A percentile compares a stretch with the other conserved stretches of the same genome.
Evolutionary conservation across 2,113 vertebrate genomes (phyloP).

Genomic region (Takifugu flavidus): DNA sequence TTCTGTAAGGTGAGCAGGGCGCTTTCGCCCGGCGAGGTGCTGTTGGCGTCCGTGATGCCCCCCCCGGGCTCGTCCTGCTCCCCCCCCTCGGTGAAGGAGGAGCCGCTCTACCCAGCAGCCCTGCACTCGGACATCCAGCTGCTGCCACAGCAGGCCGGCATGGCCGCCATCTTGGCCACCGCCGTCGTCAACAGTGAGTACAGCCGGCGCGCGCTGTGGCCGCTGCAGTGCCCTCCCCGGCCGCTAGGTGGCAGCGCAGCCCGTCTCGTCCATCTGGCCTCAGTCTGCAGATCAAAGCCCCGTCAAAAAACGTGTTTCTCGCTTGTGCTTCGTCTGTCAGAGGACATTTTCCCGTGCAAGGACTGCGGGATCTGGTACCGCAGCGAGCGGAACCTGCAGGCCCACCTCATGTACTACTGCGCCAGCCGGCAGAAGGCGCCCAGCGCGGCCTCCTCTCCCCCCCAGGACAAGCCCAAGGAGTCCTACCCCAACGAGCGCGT

Average conservation of each 20-base stretch:
- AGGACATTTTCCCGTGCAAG: constrained; percentile 96
- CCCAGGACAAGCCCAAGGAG: constrained; percentile 90
- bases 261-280: too few species aligned
- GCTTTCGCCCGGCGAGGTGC: constrained; percentile 67
- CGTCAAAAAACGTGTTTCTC: constrained; percentile 1
- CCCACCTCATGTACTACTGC: constrained; percentile 97
- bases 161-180: constrained; percentile 94
- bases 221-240: too few species aligned
- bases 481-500: constrained; percentile 89
- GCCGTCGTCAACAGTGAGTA: constrained; percentile 92
- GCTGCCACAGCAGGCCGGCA: constrained; percentile 94
- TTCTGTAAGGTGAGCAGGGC: constrained; percentile 84
- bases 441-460: constrained; percentile 63
- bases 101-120: constrained; percentile 64
- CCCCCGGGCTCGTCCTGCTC: constrained; percentile 46
- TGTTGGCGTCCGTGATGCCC: constrained; percentile 63
- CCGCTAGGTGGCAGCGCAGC: too few species aligned
- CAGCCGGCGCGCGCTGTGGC: too few species aligned
- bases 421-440: constrained; percentile 87
- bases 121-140: constrained; percentile 88
- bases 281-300: too few species aligned
- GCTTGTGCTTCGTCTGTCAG: constrained; percentile 59
- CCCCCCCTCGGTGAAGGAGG: constrained; percentile 68
- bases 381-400: constrained; percentile 94
- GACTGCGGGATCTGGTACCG: constrained; percentile 99